Evolutionary conservation across 2,113 vertebrate genomes (phyloP), one percentile per base, ranked within the genome.

Genomic region (Laticauda laticaudata): DNA sequence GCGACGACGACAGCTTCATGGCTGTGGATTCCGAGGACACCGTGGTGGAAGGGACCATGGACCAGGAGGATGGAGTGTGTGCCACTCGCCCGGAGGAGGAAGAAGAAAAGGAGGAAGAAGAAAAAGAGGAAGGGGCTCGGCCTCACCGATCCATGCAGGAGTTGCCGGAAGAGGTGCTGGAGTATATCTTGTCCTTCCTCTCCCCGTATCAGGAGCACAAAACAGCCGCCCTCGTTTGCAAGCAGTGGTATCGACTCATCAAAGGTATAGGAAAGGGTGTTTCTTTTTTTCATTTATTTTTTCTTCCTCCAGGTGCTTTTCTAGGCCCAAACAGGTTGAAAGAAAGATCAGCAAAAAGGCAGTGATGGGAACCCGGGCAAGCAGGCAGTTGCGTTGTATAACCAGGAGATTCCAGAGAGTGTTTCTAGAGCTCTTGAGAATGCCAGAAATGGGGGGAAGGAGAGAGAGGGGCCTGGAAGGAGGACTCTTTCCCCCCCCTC

Each of bases 191-290:
- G 92, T 99, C 99, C 93, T 99, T 99, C 96, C 98, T 99, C 1
- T 99, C 99, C 0, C 99, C 99, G 0, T 99, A 99, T 92, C 99
- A 99, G 97, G 99, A 99, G 96, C 99, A 99, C 97, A 99, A 99
- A 97, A 99, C 98, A 0, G 99, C 99, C 3, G 99, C 99, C 34
- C 98, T 99, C 3, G 99, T 99, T 92, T 99, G 99, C 96, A 99
- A 99, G 94, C 99, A 99, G 97, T 99, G 99, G 99, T 99, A 99
- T 94, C 98, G 99, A 88, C 99, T 99, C 51, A 99, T 99, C 97
- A 99, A 99, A 99, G 99, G 99, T 99, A 98, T 81, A 10, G 8
- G 8, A 11, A 51, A 59, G 88, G 34, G 24, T 18, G 59, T 45
- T 45, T 45, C 0, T 45, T 45, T 45, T 3, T 3, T 43, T 43